Conservation (phyloP, 2,113 vertebrate species). For the Leuciscus idus region DNA sequence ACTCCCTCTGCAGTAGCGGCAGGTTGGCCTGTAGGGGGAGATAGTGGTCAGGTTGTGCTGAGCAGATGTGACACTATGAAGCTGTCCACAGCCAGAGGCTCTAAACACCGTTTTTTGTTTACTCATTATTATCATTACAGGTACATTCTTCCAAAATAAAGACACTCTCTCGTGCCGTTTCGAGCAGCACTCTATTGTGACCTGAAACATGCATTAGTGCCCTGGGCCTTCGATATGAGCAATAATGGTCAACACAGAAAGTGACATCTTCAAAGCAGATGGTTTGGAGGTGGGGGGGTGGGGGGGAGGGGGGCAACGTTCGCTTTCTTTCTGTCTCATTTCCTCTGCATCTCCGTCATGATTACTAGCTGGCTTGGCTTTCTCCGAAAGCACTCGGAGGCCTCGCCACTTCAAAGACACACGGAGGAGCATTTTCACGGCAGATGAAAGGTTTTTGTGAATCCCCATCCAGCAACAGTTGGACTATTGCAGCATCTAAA, state of each 20-base stretch:
- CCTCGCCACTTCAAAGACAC: constrained; percentile 72
- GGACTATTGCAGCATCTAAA: constrained; percentile 63
- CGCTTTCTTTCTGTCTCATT: constrained; percentile 54
- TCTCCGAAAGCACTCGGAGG: constrained; percentile 59
- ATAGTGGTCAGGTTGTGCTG: neutral
- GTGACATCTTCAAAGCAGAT: constrained; percentile 55
- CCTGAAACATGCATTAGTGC: constrained; percentile 64
- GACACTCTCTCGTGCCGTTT: constrained; percentile 44
- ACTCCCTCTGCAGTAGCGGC: constrained; percentile 93
- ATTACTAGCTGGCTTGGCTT: constrained; percentile 62
- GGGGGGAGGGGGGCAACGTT: constrained; percentile 52
- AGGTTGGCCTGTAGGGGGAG: constrained; percentile 84
- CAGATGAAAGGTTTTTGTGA: constrained; percentile 77
- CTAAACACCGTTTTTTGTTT: constrained; percentile 52
- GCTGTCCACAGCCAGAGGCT: constrained; percentile 8
- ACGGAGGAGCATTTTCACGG: constrained; percentile 66
- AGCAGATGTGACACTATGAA: constrained; percentile 29
- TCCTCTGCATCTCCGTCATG: constrained; percentile 39
- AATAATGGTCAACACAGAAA: constrained; percentile 54
- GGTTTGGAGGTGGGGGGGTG: constrained; percentile 53
- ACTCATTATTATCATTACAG: constrained; percentile 54
- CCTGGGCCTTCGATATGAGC: constrained; percentile 43
- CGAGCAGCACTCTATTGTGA: constrained; percentile 46
- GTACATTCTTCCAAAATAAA: constrained; percentile 54
- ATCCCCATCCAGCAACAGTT: constrained; percentile 61